These are phyloP conservation scores for Callipepla californica DNA, from an alignment of 2,113 vertebrate species.

Conservation along the genomic window DNA sequence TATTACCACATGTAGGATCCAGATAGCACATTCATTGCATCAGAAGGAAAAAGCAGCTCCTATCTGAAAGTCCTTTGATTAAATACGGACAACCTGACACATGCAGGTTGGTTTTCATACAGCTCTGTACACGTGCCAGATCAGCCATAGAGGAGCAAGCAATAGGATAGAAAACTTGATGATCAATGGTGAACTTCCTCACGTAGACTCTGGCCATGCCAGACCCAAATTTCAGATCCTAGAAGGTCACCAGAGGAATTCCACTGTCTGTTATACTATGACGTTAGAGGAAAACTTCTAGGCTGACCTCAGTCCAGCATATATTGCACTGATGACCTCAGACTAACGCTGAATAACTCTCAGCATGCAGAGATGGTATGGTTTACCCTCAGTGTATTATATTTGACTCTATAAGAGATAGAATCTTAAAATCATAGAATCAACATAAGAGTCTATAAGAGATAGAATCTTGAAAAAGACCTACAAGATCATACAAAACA, in stretches of 20 bases:
- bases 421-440: too few relatives aligned
- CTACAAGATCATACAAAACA: too few relatives aligned
- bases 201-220: not conserved
- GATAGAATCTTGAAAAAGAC: too few relatives aligned
- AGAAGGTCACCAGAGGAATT: not conserved
- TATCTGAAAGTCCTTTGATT: not conserved
- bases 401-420: not conserved
- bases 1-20: fast-evolving
- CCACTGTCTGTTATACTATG: not conserved
- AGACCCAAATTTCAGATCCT: fast-evolving
- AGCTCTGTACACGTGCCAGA: fast-evolving
- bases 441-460: not conserved
- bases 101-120: not conserved
- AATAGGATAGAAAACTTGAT: not conserved
- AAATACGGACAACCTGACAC: fast-evolving
- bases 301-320: fast-evolving
- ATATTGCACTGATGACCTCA: not conserved
- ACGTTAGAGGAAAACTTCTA: not conserved
- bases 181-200: not conserved
- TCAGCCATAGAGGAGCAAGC: not conserved
- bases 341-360: not conserved
- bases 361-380: not conserved
- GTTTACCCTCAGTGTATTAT: fast-evolving
- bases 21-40: not conserved
- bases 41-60: not conserved